Evolutionary conservation across 35 echinoderm and acorn worm genomes (phyloP), one percentile per base, ranked within the genome.

Genomic region (Anneissia japonica): DNA sequence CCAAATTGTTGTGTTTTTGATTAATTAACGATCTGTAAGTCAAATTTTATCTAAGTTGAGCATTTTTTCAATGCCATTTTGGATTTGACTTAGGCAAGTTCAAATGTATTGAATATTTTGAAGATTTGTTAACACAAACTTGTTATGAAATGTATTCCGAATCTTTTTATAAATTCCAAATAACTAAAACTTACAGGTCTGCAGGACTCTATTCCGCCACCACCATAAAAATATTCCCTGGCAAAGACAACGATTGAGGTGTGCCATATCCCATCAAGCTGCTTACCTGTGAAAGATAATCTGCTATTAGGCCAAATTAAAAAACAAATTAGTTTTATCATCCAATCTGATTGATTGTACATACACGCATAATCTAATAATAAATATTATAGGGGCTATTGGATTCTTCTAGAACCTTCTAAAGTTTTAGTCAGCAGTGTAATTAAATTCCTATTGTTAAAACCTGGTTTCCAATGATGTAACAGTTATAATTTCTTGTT

Each of bases 191-290:
- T 84, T 90, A 97, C 95, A 36, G 91, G 95, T 35, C 55, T 41
- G 72, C 95, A 97, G 75, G 91, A 93, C 80, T 97, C 91, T 35
- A 97, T 90, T 82, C 95, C 95, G 35, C 91, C 91, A 3, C 91
- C 95, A 35, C 95, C 95, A 93, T 81, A 97, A 64, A 97, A 97
- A 40, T 97, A 97, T 83, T 97, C 95, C 77, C 95, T 85, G 38
- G 84, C 91, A 83, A 91, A 97, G 36, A 97, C 83, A 21, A 97
- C 91, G 46, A 97, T 88, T 74, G 91, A 87, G n/a, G 95, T 97
- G 40, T 97, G 95, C 95, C 95, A 97, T 76, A 97, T 88, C 12
- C 95, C 95, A 86, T 97, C 95, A 6, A 93, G 36, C 23, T 97
- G 95, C 39, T 88, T 93, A 80, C 91, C 95, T 97, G 75, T 35